Conservation (phyloP, 2,797 vertebrate species). For the Enteromius trimaculatus region DNA sequence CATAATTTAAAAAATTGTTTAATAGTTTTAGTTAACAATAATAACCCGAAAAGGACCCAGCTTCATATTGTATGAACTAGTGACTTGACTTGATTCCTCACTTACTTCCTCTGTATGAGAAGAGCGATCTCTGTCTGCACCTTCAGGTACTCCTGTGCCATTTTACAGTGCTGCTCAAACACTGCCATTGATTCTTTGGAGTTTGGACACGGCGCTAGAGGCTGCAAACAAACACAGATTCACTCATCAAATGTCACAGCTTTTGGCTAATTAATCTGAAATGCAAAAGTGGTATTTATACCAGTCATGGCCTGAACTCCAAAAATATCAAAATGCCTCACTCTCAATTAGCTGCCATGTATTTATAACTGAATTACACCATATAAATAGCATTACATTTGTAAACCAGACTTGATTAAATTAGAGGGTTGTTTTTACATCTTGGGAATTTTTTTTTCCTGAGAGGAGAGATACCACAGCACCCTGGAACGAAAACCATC, state of each 20-base stretch:
- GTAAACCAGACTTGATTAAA: conserved; percentile 60
- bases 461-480: not conserved
- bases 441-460: conserved; percentile 22
- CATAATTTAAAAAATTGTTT: not conserved
- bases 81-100: not conserved
- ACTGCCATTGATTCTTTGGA: conserved; percentile 99
- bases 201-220: conserved; percentile 96
- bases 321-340: conserved; percentile 43
- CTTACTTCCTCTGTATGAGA: conserved; percentile 98
- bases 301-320: conserved; percentile 58
- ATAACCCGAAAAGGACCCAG: no score
- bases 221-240: conserved; percentile 80
- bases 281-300: conserved; percentile 69
- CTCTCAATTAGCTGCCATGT: conserved; percentile 54
- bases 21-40: not conserved
- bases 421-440: conserved; percentile 45
- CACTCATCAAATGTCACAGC: conserved; percentile 62
- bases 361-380: conserved; percentile 66
- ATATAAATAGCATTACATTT: conserved; percentile 63
- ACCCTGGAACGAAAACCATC: conserved; percentile 21
- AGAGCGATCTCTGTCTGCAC: conserved; percentile 98
- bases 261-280: conserved; percentile 65
- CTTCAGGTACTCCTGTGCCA: conserved; percentile 99
- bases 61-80: no score
- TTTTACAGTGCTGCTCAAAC: conserved; percentile 99